Base-by-base conservation (phyloP, 2,888 invertebrate genomes). In the Mythimna impura region DNA sequence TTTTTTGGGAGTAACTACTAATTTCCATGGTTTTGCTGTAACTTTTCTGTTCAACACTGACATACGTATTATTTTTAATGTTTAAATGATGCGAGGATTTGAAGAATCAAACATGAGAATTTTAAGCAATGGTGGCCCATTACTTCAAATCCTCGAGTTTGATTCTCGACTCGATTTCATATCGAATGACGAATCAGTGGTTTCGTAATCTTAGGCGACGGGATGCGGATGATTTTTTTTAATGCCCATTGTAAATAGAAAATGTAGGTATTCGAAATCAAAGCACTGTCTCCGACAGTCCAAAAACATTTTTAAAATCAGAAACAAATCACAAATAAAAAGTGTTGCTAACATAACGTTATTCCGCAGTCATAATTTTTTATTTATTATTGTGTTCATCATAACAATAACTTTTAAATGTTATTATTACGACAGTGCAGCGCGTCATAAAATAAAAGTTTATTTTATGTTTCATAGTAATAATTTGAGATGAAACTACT, bases 401-500 rank as follows among this genome's bases (percentile, higher is more conserved):
- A 57, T 73, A 74, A 71, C 54, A 61, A 73, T 62, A 72, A 67
- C 58, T 84, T 73, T 72, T 69, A 62, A 77, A 66, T 50, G 72
- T 80, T 79, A 81, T 57, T 67, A 70, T 61, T n/a, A 54, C 55
- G 47, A 20, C 14, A 50, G 14, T 52, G 73, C 58, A 60, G 54
- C 66, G 70, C 75, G 67, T 43, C 71, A 76, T 84, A 76, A 77
- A 77, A 76, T 84, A 76, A 77, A 74, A 57, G 60, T 65, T 65
- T 62, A 77, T 76, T 86, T 75, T 76, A 86, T 78, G 65, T 66
- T 63, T 66, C 71, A 75, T 71, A 68, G 30, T 83, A 79, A 86
- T 78, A 75, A 86, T 76, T 50, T 71, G 60, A 64, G 76, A 81
- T 76, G 73, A 78, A 82, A 85, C 71, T 85, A 71, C 73, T 61